Evolutionary conservation across 2,113 vertebrate species (phyloP), one percentile per base, ranked within the genome.

Genomic region (Centropus bengalensis): DNA sequence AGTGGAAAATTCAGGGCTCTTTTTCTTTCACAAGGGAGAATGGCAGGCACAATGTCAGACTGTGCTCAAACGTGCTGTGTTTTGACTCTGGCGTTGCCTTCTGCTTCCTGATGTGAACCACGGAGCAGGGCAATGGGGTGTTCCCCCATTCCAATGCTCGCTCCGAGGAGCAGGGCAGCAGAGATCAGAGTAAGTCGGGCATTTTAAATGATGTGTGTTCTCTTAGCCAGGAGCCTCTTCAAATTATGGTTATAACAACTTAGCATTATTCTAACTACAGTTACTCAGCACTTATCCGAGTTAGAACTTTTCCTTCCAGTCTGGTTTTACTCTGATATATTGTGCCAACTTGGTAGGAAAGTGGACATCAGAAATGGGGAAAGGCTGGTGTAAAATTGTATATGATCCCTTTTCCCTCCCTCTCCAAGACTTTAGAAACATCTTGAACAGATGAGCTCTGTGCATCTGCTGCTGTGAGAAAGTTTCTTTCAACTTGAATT

Each of bases 401-500:
- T 1, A 4, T 10, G 36, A 45, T 56, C 47, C 38, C 42, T 84
- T 70, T 88, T 20, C 49, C 54, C 49, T 79, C 73, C 51, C 71
- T 75, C 90, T 89, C 91, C 73, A 32, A 13, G 67, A 9, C 44
- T 30, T 40, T 14, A 84, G 71, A 89, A 90, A 69, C 86, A 51
- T 38, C 92, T 95, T 88, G 91, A 78, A 85, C 94, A 96, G 94
- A 94, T 91, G 89, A 90, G 81, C 91, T 95, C 38, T 56, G 12
- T 92, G 69, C 92, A 92, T 96, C 88, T 95, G 88, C 78, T 94
- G 92, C 95, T 87, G 64, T 70, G 62, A 93, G 84, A 96, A 95
- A 90, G 93, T 93, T 97, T 92, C 91, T 97, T 93, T 88, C 94
- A 80, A 89, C 54, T 93, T 92, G 94, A 84, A 5, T 52, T 91